Conservation (phyloP, 1,140 invertebrate genomes). For the Microplitis demolitor region DNA sequence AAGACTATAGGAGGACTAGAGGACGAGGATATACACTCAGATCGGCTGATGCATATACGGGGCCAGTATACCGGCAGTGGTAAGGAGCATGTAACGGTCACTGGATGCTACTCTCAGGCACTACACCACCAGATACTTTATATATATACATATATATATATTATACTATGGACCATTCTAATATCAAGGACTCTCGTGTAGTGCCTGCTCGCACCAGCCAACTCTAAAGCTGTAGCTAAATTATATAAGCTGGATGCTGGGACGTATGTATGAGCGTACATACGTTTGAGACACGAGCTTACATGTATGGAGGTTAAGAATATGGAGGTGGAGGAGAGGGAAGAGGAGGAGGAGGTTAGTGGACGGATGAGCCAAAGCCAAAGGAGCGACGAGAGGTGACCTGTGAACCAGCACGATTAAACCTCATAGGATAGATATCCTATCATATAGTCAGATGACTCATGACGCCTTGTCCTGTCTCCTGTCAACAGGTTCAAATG, state of each 20-base stretch:
- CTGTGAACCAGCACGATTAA: constrained; percentile 54
- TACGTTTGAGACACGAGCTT: no score
- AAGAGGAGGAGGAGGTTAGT: constrained; percentile 35
- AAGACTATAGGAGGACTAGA: background rate
- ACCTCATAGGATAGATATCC: constrained; percentile 43
- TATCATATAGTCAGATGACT: constrained; percentile 41
- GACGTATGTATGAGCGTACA: background rate
- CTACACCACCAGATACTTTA: background rate
- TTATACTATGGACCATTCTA: constrained; percentile 51
- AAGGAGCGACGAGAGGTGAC: constrained; percentile 31
- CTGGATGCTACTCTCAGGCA: constrained; percentile 21
- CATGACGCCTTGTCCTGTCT: constrained; percentile 48
- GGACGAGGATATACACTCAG: background rate
- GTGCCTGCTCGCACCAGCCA: constrained; percentile 20
- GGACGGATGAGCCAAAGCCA: constrained; percentile 34
- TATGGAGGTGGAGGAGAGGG: background rate
- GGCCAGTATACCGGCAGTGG: background rate
- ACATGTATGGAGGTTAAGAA: background rate
- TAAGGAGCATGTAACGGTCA: constrained; percentile 45
- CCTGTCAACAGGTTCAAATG: constrained; percentile 20
- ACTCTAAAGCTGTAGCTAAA: background rate
- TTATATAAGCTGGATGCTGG: background rate
- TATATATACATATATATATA: constrained; percentile 16
- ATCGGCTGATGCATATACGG: background rate
- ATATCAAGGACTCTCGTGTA: constrained; percentile 55